Evolutionary conservation across 1,140 invertebrate genomes (phyloP).

Genomic region (Rhagoletis zephyria): DNA sequence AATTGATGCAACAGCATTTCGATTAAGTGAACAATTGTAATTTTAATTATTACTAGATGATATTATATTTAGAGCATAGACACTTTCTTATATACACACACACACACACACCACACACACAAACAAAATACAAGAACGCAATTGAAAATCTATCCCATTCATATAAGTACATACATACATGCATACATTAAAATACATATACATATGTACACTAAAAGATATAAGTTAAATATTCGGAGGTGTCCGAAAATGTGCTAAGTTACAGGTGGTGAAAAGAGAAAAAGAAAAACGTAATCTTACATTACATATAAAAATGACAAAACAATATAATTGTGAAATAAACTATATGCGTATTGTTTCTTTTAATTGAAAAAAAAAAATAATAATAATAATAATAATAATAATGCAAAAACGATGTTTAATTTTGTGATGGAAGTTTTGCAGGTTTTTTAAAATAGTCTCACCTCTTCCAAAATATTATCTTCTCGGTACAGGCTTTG

Average conservation of each 20-base stretch:
- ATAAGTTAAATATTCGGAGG: conserved; percentile 27
- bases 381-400: background rate
- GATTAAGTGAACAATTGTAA: conserved; percentile 42
- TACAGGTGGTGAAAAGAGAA: conserved; percentile 28
- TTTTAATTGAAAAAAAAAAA: conserved; percentile 46
- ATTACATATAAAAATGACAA: conserved; percentile 34
- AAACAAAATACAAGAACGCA: background rate
- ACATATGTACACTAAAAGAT: background rate
- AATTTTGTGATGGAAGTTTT: background rate
- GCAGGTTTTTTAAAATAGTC: too few relatives aligned
- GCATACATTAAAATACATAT: background rate
- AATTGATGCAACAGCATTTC: background rate
- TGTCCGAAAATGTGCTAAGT: conserved; percentile 8
- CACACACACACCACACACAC: background rate
- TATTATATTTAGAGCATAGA: conserved; percentile 40
- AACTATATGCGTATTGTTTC: conserved; percentile 51
- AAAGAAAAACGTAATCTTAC: conserved; percentile 14
- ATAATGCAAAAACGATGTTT: background rate
- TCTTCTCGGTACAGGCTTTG: too few relatives aligned
- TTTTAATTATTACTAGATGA: conserved; percentile 43
- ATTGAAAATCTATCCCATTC: conserved; percentile 24
- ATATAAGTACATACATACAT: background rate
- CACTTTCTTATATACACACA: background rate
- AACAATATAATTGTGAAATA: conserved; percentile 52
- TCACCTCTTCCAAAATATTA: too few relatives aligned